Conservation (phyloP, 1,140 invertebrate species). For the Neomicropteryx cornuta region DNA sequence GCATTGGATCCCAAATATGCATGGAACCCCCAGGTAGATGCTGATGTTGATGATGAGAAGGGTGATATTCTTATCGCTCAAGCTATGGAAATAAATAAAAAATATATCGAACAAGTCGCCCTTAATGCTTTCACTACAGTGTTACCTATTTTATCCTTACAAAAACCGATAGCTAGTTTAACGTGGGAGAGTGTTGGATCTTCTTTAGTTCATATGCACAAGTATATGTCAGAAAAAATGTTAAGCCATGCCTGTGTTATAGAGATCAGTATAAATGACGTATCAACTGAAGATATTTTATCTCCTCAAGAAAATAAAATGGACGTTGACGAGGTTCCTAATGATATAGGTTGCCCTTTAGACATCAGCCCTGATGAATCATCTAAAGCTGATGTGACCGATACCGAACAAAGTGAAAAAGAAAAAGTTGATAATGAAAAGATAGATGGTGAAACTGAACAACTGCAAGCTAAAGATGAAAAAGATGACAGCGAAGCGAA, state of each 20-base stretch:
- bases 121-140: conserved; percentile 39
- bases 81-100: conserved; percentile 47
- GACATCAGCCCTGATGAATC: conserved; percentile 22
- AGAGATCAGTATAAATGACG: conserved; percentile 16
- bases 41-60: conserved; percentile 43
- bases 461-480: conserved; percentile 13
- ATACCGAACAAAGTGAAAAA: conserved; percentile 29
- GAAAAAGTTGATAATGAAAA: conserved; percentile 29
- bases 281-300: background rate
- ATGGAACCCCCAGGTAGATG: conserved; percentile 43
- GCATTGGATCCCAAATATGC: conserved; percentile 54
- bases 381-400: conserved; percentile 32
- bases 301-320: conserved; percentile 15
- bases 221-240: conserved; percentile 48
- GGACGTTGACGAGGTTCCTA: conserved; percentile 19
- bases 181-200: conserved; percentile 58
- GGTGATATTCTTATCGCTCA: conserved; percentile 50
- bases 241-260: conserved; percentile 33
- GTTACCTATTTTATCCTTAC: conserved; percentile 45
- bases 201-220: conserved; percentile 54
- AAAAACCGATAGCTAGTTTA: conserved; percentile 44
- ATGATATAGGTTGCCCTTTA: conserved; percentile 16
- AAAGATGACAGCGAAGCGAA: conserved; percentile 14
- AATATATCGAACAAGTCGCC: conserved; percentile 44
- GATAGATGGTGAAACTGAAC: conserved; percentile 28